Evolutionary conservation across 2,113 vertebrate genomes (phyloP).

Genomic region (Hypanus sabinus): DNA sequence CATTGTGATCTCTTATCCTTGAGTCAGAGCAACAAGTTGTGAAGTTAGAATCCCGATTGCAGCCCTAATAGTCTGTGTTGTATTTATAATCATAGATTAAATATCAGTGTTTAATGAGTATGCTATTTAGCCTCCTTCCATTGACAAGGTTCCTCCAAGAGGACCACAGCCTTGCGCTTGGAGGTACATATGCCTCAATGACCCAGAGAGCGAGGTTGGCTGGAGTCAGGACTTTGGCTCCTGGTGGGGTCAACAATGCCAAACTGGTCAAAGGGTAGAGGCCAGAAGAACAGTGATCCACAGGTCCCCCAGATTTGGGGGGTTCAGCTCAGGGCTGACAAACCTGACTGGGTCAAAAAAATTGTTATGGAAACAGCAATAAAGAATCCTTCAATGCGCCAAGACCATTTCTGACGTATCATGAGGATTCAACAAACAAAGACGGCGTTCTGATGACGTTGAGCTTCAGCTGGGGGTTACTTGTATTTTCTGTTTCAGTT

Average conservation of each 20-base stretch:
- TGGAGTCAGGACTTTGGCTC: too few species aligned
- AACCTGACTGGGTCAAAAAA: too few species aligned
- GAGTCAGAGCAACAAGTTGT: not conserved
- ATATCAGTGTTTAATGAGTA: not conserved
- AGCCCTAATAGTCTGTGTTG: not conserved
- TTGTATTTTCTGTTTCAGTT: not conserved
- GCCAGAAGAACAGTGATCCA: too few species aligned
- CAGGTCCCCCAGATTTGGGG: too few species aligned
- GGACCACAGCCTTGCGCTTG: too few species aligned
- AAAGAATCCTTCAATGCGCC: not conserved
- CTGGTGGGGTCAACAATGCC: too few species aligned
- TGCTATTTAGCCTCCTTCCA: not conserved
- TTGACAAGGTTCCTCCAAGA: not conserved
- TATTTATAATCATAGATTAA: not conserved
- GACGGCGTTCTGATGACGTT: not conserved
- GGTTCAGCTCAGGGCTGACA: too few species aligned
- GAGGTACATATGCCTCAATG: too few species aligned
- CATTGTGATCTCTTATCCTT: not conserved
- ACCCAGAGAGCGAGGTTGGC: too few species aligned
- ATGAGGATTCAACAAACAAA: not conserved
- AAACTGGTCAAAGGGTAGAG: too few species aligned
- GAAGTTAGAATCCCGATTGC: not conserved
- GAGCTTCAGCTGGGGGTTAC: not conserved
- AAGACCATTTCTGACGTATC: not conserved
- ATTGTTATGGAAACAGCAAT: too few species aligned